Base-by-base conservation (phyloP, 2,797 vertebrate species). In the Labeo calbasu region DNA sequence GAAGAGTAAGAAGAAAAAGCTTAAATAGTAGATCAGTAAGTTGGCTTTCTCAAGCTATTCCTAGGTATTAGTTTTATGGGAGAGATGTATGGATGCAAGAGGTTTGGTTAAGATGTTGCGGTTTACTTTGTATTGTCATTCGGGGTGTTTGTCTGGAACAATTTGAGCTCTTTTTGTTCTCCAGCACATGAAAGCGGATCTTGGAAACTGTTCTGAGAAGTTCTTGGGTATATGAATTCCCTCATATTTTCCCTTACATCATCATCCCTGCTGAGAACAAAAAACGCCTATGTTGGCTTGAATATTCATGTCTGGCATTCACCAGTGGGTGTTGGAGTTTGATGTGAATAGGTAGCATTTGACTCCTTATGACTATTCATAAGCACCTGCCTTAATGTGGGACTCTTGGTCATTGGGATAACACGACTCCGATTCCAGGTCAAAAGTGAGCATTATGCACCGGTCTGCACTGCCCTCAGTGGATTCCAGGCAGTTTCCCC, bases 391-490 rank as follows among this genome's bases (percentile, higher is more conserved):
- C 8, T 61, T 61, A 77, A 17, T 77, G 36, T 43, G 1, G 4
- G 14, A 77, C 55, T 17, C 6, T 65, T n/a, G 13, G 55, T 23
- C 75, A 77, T 11, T 61, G 36, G 36, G 55, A 59, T 17, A 59
- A 59, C 14, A 1, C 55, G 6, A 59, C 73, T 59, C 73, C 36
- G 43, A 17, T 63, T 79, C 46, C 43, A 36, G 61, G 77, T 79
- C 77, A 79, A 66, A 66, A 63, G 61, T 51, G 61, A 79, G 21
- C 57, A 66, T 51, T 21, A 50, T 23, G 75, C 32, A 23, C 53
- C 48, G 4, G 66, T 40, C 81, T 75, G 28, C 51, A n/a, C 23
- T 55, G 19, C 4, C 36, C 19, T 40, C 5, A 10, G 9, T 55
- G 48, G 46, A 61, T 77, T 6, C 5, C 55, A 12, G 21, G 50